Base-by-base conservation (phyloP, 2,888 invertebrate species). In the Arge pagana region DNA sequence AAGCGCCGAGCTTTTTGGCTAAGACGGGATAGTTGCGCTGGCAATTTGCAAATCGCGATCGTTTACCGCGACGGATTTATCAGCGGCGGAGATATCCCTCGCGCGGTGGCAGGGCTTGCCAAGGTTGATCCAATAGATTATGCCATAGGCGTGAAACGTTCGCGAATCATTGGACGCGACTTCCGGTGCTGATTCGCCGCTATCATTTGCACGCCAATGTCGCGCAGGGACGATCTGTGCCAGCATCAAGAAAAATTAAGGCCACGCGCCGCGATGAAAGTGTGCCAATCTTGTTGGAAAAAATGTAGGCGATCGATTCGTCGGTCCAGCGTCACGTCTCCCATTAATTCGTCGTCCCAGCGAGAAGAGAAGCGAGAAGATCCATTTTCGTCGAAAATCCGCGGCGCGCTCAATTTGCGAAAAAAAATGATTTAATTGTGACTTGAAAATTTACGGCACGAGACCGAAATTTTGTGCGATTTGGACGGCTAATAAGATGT, bases 81-180 rank as follows among this genome's bases (percentile, higher is more conserved):
- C n/a, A n/a, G n/a, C 13, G 33, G n/a, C 6, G 11, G 1, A 11
- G 13, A 33, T 11, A 13, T 33, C 33, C 33, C 33, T 15, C 33
- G 33, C 7, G 11, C 13, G 33, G 11, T 7, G 11, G 7, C 33
- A 13, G 33, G 15, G 33, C 13, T 33, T 15, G 13, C 33, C 33
- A 33, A 33, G 33, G 33, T 33, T 33, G 33, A 33, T 33, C 33
- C 6, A 33, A 33, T 33, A 33, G 33, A 33, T 33, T 15, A 7
- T 7, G 33, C 6, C 33, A 33, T 33, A n/a, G 33, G 33, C 33
- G 33, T 33, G 15, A 33, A 10, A 3, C 33, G n/a, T 33, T 10
- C 7, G 13, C 7, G 13, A 10, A 33, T 33, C 6, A 33, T 33
- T 11, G 7, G 11, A 7, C 13, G 33, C 7, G 3, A 8, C n/a